Conservation (phyloP, 2,113 vertebrate species). For the Ahaetulla prasina region DNA sequence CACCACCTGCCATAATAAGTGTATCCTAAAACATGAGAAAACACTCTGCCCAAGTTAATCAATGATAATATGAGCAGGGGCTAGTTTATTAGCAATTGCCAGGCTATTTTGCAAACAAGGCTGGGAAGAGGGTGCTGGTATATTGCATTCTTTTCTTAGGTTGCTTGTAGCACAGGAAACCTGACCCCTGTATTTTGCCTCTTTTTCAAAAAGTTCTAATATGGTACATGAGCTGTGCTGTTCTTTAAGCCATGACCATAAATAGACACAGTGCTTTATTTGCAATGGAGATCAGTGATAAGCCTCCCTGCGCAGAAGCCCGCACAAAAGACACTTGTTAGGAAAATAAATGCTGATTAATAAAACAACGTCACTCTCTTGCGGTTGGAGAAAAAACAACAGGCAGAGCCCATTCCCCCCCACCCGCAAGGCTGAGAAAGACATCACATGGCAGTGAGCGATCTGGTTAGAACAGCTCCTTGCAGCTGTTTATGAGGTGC, state of each 20-base stretch:
- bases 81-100: constrained; percentile 59
- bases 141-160: constrained; percentile 53
- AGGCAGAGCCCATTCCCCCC: neutral
- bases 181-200: constrained; percentile 72
- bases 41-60: constrained; percentile 54
- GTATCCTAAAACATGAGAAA: constrained; percentile 32
- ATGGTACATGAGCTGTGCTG: constrained; percentile 60
- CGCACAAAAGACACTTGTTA: constrained; percentile 32
- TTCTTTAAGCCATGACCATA: constrained; percentile 62
- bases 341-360: constrained; percentile 52
- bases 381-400: constrained; percentile 36
- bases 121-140: neutral
- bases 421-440: constrained; percentile 45
- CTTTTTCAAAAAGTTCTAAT: constrained; percentile 71
- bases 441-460: constrained; percentile 43
- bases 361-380: constrained; percentile 34
- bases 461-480: constrained; percentile 60
- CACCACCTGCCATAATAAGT: neutral
- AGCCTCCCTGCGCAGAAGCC: constrained; percentile 38
- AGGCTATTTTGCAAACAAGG: constrained; percentile 54
- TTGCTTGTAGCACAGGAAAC: constrained; percentile 69
- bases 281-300: constrained; percentile 63
- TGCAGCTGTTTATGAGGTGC: constrained; percentile 63
- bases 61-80: constrained; percentile 55
- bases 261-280: constrained; percentile 66